phyloP scores from a whole-genome alignment of 2,797 vertebrate species.

The Simalia tracyae region DNA sequence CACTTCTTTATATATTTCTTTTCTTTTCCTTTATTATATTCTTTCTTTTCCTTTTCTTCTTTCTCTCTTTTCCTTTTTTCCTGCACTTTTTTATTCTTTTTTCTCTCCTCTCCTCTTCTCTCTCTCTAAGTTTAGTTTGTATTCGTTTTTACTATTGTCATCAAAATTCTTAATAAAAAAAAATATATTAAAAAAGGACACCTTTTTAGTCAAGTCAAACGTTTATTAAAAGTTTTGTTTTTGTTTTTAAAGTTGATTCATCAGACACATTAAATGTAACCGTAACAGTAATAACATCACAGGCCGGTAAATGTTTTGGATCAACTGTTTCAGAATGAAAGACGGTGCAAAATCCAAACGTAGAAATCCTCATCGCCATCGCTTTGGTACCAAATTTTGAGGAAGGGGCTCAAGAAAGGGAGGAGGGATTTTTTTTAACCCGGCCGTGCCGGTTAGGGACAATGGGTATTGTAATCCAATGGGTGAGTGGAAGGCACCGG shows the following conservation, averaged over 20 bases:
- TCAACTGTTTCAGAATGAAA: neutral
- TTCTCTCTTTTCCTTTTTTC: neutral
- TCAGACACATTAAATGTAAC: neutral
- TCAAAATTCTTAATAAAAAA: neutral
- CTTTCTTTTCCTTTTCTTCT: neutral
- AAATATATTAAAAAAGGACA: neutral
- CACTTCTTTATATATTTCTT: too few relatives aligned
- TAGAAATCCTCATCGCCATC: neutral
- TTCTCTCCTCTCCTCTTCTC: accelerated
- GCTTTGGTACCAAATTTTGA: neutral
- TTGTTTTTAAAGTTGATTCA: neutral
- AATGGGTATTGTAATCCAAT: neutral
- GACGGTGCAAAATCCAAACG: neutral
- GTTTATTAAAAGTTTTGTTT: neutral
- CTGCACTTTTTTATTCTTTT: neutral
- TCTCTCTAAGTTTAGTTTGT: neutral
- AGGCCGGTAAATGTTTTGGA: neutral
- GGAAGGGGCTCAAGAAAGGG: neutral
- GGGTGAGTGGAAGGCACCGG: too few relatives aligned
- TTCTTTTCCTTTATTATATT: too few relatives aligned
- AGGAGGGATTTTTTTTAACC: too few relatives aligned
- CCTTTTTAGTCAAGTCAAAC: neutral
- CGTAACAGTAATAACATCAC: neutral
- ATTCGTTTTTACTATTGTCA: neutral
- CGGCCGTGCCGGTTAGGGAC: neutral